Base-by-base conservation (phyloP, 1,140 invertebrate species). In the Schlechtendalia chinensis region DNA sequence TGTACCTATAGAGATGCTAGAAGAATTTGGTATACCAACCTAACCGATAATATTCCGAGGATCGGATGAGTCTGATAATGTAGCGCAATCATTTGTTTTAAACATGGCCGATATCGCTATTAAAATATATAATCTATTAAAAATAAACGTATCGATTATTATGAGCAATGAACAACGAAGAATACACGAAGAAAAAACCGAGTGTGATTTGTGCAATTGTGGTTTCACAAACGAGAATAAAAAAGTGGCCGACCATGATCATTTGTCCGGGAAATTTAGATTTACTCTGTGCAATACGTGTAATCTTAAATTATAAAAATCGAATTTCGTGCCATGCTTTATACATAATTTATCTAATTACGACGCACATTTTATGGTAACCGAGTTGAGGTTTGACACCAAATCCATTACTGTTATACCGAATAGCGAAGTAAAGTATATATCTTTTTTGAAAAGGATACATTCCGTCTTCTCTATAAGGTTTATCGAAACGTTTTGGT, bases 401-500 rank as follows among this genome's bases (percentile, higher is more conserved):
- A 39, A 39, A 4, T 39, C 32, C 8, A 39, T 8, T 4, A 4
- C 32, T 3, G 32, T 39, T 39, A 39, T 39, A 4, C 32, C 32
- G 32, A 39, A 39, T 39, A 39, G 32, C 32, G 32, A 4, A 8
- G 32, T 4, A 39, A 39, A 39, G 8, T 59, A 27, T 24, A 72
- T 59, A 16, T 39, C 59, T 17, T 81, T 59, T 27, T 39, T 17
- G 0, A 81, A 58, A n/a, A 29, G 22, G 17, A 47, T 59, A 10
- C 2, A 16, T 6, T 19, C 12, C 1, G 8, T 0, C 1, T 63
- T 83, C 22, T 3, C 72, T 22, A 77, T 82, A 5, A 22, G 83
- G 29, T 84, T 84, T 39, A 75, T 83, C 1, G 83, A 84, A 58
- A 82, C 82, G 2, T 83, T 75, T 61, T 24, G 82, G 22, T 84